Percentiles rank a stretch among this genome's conserved stretches.
These are phyloP conservation scores for Morinoia aosen DNA, from an alignment of 2,888 invertebrate species.

Conservation along the genomic window DNA sequence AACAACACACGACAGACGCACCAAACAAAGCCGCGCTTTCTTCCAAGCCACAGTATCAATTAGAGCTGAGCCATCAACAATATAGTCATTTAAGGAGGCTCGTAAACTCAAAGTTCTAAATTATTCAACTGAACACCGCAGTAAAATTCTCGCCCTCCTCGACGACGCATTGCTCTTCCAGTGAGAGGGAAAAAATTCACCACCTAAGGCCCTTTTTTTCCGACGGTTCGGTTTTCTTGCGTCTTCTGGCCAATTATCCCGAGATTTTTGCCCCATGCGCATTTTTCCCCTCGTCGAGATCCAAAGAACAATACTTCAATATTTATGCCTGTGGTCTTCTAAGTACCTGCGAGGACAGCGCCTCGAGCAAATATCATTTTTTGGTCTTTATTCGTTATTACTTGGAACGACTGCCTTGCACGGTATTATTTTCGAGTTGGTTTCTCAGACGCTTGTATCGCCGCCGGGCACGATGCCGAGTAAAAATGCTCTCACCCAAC, in stretches of 20 bases:
- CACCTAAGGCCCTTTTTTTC: constrained; percentile 13
- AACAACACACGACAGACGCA: not conserved
- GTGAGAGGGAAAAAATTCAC: not conserved
- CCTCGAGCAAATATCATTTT: constrained; percentile 30
- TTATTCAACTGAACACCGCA: constrained; percentile 40
- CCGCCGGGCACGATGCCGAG: constrained; percentile 31
- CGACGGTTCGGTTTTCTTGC: not conserved
- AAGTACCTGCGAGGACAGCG: constrained; percentile 49
- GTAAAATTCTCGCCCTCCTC: constrained; percentile 15
- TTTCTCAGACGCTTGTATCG: constrained; percentile 41
- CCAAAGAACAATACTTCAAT: constrained; percentile 53
- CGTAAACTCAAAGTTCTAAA: constrained; percentile 40
- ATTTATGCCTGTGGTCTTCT: constrained; percentile 50
- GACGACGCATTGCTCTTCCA: constrained; percentile 31
- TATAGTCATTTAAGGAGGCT: constrained; percentile 30
- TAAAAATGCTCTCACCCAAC: constrained; percentile 50
- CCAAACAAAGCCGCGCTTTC: constrained; percentile 16
- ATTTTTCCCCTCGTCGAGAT: constrained; percentile 43
- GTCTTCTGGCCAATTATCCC: constrained; percentile 37
- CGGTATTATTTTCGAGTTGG: constrained; percentile 26
- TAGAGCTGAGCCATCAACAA: constrained; percentile 40
- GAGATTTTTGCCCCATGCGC: constrained; percentile 5
- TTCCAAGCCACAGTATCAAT: constrained; percentile 30
- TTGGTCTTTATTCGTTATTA: not conserved
- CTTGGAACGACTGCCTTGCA: constrained; percentile 8